Evolutionary conservation across 2,113 vertebrate species (phyloP), one percentile per base, ranked within the genome.

Genomic region (Paramisgurnus dabryanus): DNA sequence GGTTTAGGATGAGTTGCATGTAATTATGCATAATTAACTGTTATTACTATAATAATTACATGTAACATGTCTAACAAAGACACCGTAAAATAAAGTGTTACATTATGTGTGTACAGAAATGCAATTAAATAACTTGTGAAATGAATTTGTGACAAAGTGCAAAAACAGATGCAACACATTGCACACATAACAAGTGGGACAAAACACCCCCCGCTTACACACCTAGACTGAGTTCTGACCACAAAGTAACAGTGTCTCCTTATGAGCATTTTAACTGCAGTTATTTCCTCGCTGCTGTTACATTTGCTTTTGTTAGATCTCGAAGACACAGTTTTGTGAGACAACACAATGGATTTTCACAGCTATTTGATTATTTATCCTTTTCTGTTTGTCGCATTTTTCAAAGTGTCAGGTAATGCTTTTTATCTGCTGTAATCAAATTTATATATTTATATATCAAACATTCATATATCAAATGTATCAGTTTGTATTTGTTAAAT

Each of bases 401-500:
- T 76, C 45, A 58, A 67, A 74, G 63, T 39, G 7, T n/a, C 70
- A 80, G 79, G 81, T 85, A 75, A 83, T 49, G 6, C 11, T 7
- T 12, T 70, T 57, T 68, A 4, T 47, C 15, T 74, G 47, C 41
- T 57, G 45, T 3, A 41, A 10, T 34, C 27, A 34, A 34, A 34
- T 34, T 2, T 34, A 34, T 34, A 34, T 43, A 1, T 50, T 63
- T 68, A 27, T 68, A 27, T 7, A 41, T 40, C 34, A 70, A 40
- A 71, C 3, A 15, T 67, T n/a, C 7, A 15, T 2, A 45, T 2
- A 41, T 4, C n/a, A 64, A 63, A 45, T 10, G 45, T 12, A 22
- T 64, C 4, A 47, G 27, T 60, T 78, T 11, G 45, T 47, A 7
- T 8, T 39, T 7, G 57, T 41, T 47, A 1, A 63, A 61, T 82